These are phyloP conservation scores for Plusia festucae DNA, from an alignment of 2,888 invertebrate genomes.

Conservation along the genomic window DNA sequence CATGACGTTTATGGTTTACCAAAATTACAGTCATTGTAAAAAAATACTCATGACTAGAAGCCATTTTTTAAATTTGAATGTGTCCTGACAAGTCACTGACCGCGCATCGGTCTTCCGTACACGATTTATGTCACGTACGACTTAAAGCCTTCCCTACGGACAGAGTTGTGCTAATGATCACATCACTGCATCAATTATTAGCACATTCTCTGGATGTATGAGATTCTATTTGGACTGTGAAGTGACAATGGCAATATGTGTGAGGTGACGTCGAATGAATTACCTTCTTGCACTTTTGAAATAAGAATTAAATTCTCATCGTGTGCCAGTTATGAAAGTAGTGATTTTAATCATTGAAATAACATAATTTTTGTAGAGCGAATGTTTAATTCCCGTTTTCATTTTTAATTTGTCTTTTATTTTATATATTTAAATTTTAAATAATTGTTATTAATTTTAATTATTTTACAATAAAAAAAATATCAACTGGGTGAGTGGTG, in stretches of 20 bases:
- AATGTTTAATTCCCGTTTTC: no score
- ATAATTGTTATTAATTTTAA: no score
- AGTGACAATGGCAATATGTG: conserved; percentile 14
- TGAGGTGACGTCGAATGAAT: background rate
- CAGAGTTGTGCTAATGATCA: conserved; percentile 11
- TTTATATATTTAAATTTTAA: no score
- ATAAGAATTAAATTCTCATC: no score
- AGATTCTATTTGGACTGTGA: background rate
- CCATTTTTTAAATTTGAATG: background rate
- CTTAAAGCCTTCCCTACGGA: background rate
- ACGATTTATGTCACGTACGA: conserved; percentile 37
- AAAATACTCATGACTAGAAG: background rate
- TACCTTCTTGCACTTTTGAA: no score
- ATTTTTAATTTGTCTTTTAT: no score
- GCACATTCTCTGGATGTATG: background rate
- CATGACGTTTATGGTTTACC: no score
- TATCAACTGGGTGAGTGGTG: no score
- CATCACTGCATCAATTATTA: conserved; percentile 9
- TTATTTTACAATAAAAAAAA: no score
- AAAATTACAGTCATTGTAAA: background rate
- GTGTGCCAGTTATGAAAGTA: no score
- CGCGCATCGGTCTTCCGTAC: conserved; percentile 11
- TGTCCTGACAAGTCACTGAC: background rate
- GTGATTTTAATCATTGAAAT: no score
- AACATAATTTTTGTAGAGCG: no score